Evolutionary conservation across 2,888 invertebrate genomes (phyloP).

Genomic region (Ecliptopera silaceata): DNA sequence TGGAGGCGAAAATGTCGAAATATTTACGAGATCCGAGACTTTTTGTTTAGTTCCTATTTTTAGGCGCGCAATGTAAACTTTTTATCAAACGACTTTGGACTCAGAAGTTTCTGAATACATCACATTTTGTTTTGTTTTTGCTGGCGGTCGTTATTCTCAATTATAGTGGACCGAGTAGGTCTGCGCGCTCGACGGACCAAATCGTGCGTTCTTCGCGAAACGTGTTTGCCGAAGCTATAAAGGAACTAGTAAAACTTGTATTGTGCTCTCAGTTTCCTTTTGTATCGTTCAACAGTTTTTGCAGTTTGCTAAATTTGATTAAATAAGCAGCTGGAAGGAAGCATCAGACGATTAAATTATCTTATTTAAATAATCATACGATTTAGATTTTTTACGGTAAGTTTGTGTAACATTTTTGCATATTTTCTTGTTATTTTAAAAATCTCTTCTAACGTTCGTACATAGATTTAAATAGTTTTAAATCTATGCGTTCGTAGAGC

Average conservation of each 20-base stretch:
- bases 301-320: conserved; percentile 43
- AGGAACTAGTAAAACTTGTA: conserved; percentile 70
- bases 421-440: too few relatives aligned
- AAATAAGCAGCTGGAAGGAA: conserved; percentile 27
- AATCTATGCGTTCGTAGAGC: conserved; percentile 34
- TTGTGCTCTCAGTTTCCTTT: conserved; percentile 57
- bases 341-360: not conserved
- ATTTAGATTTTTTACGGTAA: too few relatives aligned
- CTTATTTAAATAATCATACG: too few relatives aligned
- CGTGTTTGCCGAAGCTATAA: conserved; percentile 69
- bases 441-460: too few relatives aligned
- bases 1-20: conserved; percentile 69
- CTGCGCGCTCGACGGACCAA: conserved; percentile 56
- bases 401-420: too few relatives aligned
- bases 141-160: conserved; percentile 52
- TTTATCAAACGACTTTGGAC: conserved; percentile 54
- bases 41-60: conserved; percentile 67
- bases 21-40: conserved; percentile 67
- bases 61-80: conserved; percentile 51
- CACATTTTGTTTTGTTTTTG: conserved; percentile 52
- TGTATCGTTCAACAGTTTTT: conserved; percentile 44
- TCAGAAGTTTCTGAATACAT: conserved; percentile 51
- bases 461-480: too few relatives aligned
- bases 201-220: conserved; percentile 67
- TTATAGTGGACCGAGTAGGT: conserved; percentile 47